Conservation (phyloP, 2,113 vertebrate species). For the Oncorhynchus keta region DNA sequence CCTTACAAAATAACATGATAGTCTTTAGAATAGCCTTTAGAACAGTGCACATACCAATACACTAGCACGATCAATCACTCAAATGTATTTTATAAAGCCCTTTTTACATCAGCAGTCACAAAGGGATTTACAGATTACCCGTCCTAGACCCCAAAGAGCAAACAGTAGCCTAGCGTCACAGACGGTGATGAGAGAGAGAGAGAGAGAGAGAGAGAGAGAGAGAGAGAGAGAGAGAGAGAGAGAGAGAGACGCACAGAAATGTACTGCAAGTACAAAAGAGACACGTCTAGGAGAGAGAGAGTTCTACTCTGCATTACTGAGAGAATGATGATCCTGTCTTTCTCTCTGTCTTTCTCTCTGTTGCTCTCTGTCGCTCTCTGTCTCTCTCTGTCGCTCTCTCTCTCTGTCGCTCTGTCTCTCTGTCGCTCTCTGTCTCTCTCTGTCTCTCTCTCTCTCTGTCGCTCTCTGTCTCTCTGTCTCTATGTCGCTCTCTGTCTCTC, state of each 20-base stretch:
- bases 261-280: conserved; percentile 20
- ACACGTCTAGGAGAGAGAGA: not conserved
- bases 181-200: not conserved
- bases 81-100: too few relatives aligned
- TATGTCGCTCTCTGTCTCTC: too few relatives aligned
- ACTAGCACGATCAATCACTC: too few relatives aligned
- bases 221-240: too few relatives aligned
- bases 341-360: not conserved
- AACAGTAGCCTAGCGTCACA: not conserved
- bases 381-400: not conserved
- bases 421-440: not conserved
- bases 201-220: conserved; percentile 16
- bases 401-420: not conserved
- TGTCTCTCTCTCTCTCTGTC: not conserved
- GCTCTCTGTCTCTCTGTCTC: too few relatives aligned
- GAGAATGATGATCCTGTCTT: not conserved
- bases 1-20: not conserved
- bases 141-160: not conserved
- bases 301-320: not conserved
- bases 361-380: not conserved
- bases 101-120: too few relatives aligned
- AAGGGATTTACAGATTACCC: too few relatives aligned
- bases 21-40: not conserved
- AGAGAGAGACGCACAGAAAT: not conserved
- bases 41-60: too few relatives aligned